Evolutionary conservation across 2,888 invertebrate species (phyloP).

Genomic region (Drosophila recens): DNA sequence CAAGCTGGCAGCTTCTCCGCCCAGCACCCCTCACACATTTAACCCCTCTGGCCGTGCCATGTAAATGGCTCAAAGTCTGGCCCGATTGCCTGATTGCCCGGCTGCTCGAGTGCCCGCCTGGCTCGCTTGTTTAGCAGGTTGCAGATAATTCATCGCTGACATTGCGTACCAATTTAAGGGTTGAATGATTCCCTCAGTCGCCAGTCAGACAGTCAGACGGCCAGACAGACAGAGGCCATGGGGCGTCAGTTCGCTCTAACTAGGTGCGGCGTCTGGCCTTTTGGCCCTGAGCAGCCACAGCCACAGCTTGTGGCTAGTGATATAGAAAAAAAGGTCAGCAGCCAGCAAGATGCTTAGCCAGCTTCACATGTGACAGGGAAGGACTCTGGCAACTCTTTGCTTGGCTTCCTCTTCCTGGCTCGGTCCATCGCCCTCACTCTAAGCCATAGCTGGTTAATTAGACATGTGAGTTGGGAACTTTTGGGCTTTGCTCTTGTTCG

Average conservation of each 20-base stretch:
- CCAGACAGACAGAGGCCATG: constrained; percentile 18
- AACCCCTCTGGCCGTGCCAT: constrained; percentile 36
- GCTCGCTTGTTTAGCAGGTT: constrained; percentile 79
- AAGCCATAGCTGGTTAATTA: constrained; percentile 65
- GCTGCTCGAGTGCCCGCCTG: constrained; percentile 38
- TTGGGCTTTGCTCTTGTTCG: constrained; percentile 30
- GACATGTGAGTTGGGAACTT: constrained; percentile 74
- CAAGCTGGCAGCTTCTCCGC: constrained; percentile 19
- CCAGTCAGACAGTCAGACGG: constrained; percentile 14
- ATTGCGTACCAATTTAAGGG: constrained; percentile 82
- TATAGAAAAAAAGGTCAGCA: constrained; percentile 75
- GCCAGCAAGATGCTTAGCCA: constrained; percentile 59
- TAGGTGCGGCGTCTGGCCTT: constrained; percentile 65
- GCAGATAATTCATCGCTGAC: constrained; percentile 82
- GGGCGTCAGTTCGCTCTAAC: constrained; percentile 52
- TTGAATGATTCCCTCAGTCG: constrained; percentile 74
- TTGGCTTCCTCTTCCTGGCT: constrained; percentile 12
- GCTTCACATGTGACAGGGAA: constrained; percentile 56
- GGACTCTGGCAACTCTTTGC: constrained; percentile 30
- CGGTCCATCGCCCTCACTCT: neutral
- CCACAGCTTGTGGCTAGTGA: constrained; percentile 71
- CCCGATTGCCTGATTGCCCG: constrained; percentile 24
- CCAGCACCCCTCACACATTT: neutral
- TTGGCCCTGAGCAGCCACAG: constrained; percentile 50
- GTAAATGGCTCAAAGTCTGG: constrained; percentile 63